phyloP scores from a whole-genome alignment of 2,888 invertebrate species.

The Nasonia oneida region DNA sequence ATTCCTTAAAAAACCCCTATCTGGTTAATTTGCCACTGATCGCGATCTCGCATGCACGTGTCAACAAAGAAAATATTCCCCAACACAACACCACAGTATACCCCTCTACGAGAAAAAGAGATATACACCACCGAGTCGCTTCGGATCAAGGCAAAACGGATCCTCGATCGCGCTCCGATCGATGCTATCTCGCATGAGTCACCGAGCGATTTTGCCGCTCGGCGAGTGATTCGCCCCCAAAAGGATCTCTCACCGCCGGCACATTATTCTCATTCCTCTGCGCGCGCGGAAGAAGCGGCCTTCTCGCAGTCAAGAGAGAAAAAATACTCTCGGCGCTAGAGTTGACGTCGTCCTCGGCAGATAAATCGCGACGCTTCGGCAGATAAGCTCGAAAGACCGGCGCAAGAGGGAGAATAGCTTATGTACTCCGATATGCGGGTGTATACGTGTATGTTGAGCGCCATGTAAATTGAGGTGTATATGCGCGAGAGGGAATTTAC shows the following conservation, averaged over 20 bases:
- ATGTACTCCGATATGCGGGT: background rate
- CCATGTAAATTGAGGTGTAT: constrained; percentile 5
- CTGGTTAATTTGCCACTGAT: constrained; percentile 14
- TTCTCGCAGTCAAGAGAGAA: background rate
- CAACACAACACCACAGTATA: background rate
- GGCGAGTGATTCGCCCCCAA: background rate
- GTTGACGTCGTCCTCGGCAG: constrained; percentile 10
- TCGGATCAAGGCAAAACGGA: constrained; percentile 17
- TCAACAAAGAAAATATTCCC: background rate
- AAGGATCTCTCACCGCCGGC: constrained; percentile 1
- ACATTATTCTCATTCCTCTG: background rate
- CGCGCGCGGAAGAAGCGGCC: background rate
- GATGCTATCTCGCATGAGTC: constrained; percentile 50
- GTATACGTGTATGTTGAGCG: background rate
- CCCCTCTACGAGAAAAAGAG: background rate
- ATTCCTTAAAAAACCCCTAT: background rate
- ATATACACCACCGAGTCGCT: background rate
- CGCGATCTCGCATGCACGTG: background rate
- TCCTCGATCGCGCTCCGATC: constrained; percentile 25
- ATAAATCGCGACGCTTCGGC: constrained; percentile 27
- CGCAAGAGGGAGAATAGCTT: background rate
- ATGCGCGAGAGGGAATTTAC: background rate
- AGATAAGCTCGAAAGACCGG: constrained; percentile 18
- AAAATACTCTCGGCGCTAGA: background rate
- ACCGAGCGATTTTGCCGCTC: constrained; percentile 16